phyloP scores from a whole-genome alignment of 2,797 vertebrate species.

The Falco naumanni region DNA sequence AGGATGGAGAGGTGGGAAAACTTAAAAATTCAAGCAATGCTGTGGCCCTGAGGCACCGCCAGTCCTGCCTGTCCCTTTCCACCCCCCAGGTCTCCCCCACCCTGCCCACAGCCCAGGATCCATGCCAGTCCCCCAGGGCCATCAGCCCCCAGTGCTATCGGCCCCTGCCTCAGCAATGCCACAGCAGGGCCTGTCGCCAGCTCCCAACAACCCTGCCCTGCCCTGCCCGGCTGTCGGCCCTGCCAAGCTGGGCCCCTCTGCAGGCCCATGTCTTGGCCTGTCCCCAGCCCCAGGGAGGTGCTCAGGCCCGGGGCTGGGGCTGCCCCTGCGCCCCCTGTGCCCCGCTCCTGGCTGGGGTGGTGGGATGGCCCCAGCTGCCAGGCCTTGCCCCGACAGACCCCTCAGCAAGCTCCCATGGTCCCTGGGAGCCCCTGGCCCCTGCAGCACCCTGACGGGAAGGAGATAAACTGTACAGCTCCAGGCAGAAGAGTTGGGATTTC shows the following conservation, averaged over 20 bases:
- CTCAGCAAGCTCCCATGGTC: background rate
- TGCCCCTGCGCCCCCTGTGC: accelerated
- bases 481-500: background rate
- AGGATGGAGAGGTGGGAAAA: background rate
- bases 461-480: background rate
- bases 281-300: background rate
- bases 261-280: background rate
- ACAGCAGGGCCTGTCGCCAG: background rate
- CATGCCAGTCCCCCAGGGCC: background rate
- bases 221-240: background rate
- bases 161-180: background rate
- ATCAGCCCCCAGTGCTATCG: background rate
- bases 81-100: accelerated
- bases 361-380: background rate
- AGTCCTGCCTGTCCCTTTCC: background rate
- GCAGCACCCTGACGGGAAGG: background rate
- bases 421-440: too few species aligned
- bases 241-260: accelerated
- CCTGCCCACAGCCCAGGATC: background rate
- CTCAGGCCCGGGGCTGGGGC: accelerated
- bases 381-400: background rate
- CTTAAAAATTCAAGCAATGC: background rate
- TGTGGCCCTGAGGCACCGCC: background rate
- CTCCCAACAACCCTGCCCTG: background rate
- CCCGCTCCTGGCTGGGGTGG: background rate